Conservation (phyloP, 2,888 invertebrate genomes). For the Phengaris alcon region DNA sequence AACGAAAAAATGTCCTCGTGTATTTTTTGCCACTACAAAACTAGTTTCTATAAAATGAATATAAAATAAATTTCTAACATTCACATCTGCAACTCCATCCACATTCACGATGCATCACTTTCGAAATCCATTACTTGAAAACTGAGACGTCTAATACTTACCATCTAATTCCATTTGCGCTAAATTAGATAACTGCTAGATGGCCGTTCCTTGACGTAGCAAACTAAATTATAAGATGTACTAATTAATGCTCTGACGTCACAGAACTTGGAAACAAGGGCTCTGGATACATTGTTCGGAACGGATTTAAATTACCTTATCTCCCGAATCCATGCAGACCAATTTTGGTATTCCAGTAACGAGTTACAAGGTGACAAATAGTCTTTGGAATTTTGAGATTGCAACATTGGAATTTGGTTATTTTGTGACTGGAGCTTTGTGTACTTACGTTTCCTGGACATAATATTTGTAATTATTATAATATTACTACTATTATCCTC, state of each 20-base stretch:
- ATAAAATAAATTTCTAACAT: neutral
- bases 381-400: constrained; percentile 15
- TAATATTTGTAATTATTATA: neutral
- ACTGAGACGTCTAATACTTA: constrained; percentile 2
- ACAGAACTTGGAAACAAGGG: constrained; percentile 28
- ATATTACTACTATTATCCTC: too few relatives aligned
- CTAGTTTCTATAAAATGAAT: too few relatives aligned
- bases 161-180: constrained; percentile 33
- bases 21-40: too few relatives aligned
- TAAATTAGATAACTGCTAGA: constrained; percentile 7
- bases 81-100: neutral
- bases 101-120: neutral
- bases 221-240: constrained; percentile 38
- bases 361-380: constrained; percentile 1
- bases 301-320: constrained; percentile 39
- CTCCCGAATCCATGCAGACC: constrained; percentile 12
- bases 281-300: constrained; percentile 28
- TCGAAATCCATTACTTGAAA: neutral
- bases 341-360: constrained; percentile 23
- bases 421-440: neutral
- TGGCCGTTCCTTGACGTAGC: constrained; percentile 23
- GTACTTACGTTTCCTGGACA: neutral
- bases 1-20: too few relatives aligned
- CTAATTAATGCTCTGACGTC: constrained; percentile 34
- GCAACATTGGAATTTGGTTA: neutral